Evolutionary conservation across 2,888 invertebrate genomes (phyloP).

Genomic region (Macrosiphum euphorbiae): DNA sequence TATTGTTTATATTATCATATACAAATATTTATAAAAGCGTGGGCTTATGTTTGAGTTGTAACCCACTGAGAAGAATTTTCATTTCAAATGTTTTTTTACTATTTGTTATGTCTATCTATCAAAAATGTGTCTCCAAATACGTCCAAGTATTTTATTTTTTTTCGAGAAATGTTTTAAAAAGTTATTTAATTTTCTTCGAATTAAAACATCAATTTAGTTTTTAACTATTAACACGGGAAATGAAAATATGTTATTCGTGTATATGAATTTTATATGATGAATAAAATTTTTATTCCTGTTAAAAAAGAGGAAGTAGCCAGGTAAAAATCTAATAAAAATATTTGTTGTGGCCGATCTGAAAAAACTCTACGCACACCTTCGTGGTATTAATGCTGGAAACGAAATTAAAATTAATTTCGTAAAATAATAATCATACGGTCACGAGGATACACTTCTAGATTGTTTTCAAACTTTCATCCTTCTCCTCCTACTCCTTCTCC

Average conservation of each 20-base stretch:
- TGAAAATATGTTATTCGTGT: not conserved
- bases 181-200: not conserved
- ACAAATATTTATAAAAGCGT: not conserved
- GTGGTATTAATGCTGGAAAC: not conserved
- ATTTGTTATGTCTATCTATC: not conserved
- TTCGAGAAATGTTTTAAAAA: not conserved
- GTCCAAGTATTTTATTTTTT: too few species aligned
- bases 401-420: not conserved
- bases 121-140: too few species aligned
- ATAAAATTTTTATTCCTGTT: not conserved
- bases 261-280: not conserved
- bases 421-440: not conserved
- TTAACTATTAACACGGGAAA: not conserved
- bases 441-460: not conserved
- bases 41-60: too few species aligned
- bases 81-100: not conserved
- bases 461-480: not conserved
- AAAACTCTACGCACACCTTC: too few species aligned
- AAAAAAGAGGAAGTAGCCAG: not conserved
- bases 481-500: not conserved
- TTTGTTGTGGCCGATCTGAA: not conserved
- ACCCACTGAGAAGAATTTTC: too few species aligned
- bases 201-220: not conserved
- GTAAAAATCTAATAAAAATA: not conserved
- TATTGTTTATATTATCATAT: not conserved